Percentiles rank a stretch among this genome's conserved stretches.
Conservation (phyloP, 2,888 invertebrate genomes). For the Sussaba pulchella region DNA sequence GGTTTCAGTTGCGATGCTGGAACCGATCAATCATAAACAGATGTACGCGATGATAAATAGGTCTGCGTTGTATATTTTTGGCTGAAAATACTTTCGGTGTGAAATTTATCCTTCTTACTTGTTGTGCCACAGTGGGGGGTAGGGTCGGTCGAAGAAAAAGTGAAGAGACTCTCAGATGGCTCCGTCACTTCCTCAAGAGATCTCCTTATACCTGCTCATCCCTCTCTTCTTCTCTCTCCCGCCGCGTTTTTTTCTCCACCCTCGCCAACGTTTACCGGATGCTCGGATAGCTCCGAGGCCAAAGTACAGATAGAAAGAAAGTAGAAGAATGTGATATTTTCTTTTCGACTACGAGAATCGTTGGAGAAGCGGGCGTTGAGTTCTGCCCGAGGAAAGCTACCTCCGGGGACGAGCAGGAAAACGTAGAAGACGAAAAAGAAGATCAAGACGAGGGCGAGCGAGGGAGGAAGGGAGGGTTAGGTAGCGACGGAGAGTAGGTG, state of each 20-base stretch:
- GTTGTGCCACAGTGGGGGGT: too few species aligned
- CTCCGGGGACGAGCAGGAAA: constrained; percentile 23
- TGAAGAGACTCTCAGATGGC: constrained; percentile 8
- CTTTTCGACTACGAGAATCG: constrained; percentile 27
- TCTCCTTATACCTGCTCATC: constrained; percentile 36
- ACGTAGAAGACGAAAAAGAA: constrained; percentile 6
- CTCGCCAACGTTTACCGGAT: constrained; percentile 64
- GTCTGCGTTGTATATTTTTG: neutral
- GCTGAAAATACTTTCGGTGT: neutral
- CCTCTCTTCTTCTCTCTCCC: neutral
- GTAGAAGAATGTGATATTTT: constrained; percentile 48
- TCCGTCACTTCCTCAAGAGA: constrained; percentile 23
- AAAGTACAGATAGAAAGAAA: constrained; percentile 29
- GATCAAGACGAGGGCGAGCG: constrained; percentile 10
- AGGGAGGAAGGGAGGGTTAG: neutral
- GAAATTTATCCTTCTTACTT: constrained; percentile 15
- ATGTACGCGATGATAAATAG: constrained; percentile 7
- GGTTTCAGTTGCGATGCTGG: constrained; percentile 12
- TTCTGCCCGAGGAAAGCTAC: constrained; percentile 23
- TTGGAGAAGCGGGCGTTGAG: constrained; percentile 28
- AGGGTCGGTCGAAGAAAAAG: constrained; percentile 13
- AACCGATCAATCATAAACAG: constrained; percentile 31
- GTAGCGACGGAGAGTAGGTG: neutral
- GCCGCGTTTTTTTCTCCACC: constrained; percentile 32
- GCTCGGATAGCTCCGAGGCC: constrained; percentile 49